These are phyloP conservation scores for Archocentrus centrarchus DNA, from an alignment of 2,113 vertebrate genomes.

Conservation along the genomic window DNA sequence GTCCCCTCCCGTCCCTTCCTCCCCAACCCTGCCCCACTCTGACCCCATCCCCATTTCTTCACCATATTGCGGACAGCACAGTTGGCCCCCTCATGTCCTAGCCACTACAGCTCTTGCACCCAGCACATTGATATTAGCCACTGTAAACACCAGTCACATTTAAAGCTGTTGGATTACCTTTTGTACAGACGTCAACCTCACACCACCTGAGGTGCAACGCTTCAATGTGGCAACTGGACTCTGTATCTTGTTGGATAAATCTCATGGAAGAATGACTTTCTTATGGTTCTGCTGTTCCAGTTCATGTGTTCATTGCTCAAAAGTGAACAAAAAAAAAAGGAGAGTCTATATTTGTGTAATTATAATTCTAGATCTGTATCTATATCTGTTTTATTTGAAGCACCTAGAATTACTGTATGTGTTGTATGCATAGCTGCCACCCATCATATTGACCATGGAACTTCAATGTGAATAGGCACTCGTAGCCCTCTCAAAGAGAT, in stretches of 20 bases:
- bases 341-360: conserved; percentile 84
- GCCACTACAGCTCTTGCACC: conserved; percentile 84
- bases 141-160: conserved; percentile 84
- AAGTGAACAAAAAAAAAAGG: conserved; percentile 82
- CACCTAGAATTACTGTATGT: conserved; percentile 63
- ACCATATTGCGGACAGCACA: conserved; percentile 86
- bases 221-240: conserved; percentile 48
- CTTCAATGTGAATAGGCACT: conserved; percentile 61
- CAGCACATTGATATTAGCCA: conserved; percentile 87
- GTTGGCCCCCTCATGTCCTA: conserved; percentile 83
- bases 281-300: conserved; percentile 73
- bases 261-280: conserved; percentile 74
- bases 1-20: no score
- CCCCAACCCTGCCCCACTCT: background rate
- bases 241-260: conserved; percentile 75
- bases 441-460: conserved; percentile 54
- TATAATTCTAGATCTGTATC: conserved; percentile 82
- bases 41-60: conserved; percentile 64
- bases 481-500: conserved; percentile 25
- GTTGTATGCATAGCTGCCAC: conserved; percentile 70
- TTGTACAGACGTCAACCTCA: conserved; percentile 62
- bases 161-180: conserved; percentile 81
- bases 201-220: conserved; percentile 38
- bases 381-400: conserved; percentile 80
- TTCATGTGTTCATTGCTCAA: conserved; percentile 78